Evolutionary conservation across 2,888 invertebrate genomes (phyloP), one percentile per base, ranked within the genome.

Genomic region (Dorcus hopei): DNA sequence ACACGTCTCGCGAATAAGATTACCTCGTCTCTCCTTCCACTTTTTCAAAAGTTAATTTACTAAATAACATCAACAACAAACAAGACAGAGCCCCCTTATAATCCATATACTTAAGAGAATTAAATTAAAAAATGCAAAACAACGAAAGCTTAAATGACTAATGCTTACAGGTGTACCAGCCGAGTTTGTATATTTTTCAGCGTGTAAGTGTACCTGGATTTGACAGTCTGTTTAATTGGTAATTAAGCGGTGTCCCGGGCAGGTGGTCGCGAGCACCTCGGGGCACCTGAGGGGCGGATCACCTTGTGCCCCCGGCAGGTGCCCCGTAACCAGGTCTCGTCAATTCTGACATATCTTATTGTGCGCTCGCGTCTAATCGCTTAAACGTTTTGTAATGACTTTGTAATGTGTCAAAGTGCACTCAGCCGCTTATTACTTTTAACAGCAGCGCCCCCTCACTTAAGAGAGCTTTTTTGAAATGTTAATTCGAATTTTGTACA

Each of bases 231-330:
- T 62, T 66, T 66, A 66, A 65, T 66, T 66, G 66, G 66, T 65
- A 66, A 66, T 66, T 66, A 66, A 66, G 63, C 61, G 56, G 56
- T 63, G 66, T 62, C 59, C 59, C 52, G 55, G 58, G 66, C 66
- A 66, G 66, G 64, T 65, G 66, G 60, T 54, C 50, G 61, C 38
- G 60, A 14, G 53, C 56, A 57, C 65, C 60, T 60, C 57, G 59
- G 65, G 66, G 63, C 66, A 66, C 66, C 66, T 66, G 66, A 63
- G 65, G 66, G 66, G 64, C 65, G 65, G 63, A 59, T 65, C 66
- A 64, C 59, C 66, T 66, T 66, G 66, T 58, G 66, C 66, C 66
- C 64, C 59, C 59, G 65, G 66, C 66, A 66, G 65, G 65, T 66
- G 66, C 62, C 65, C 50, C 54, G 40, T 58, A 62, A 62, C 61